Evolutionary conservation across 2,797 vertebrate species (phyloP).

Genomic region (Ceryle rudis): DNA sequence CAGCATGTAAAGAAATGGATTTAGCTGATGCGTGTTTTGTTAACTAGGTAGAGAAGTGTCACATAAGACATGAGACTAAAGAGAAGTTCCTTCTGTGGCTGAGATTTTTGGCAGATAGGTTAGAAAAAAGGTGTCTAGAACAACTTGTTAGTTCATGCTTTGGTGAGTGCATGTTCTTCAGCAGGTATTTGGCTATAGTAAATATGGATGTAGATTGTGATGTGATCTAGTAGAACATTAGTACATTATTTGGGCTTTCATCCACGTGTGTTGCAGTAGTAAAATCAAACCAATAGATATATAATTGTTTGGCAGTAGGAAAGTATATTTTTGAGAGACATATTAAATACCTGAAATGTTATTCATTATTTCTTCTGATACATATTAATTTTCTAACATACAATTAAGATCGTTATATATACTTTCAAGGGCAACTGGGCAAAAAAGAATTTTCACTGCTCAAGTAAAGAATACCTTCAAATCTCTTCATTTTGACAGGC

Average conservation of each 20-base stretch:
- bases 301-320: background rate
- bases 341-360: background rate
- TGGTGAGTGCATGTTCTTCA: background rate
- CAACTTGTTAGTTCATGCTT: background rate
- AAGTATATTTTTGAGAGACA: background rate
- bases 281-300: background rate
- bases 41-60: background rate
- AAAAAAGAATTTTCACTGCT: slow-evolving; percentile 18
- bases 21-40: background rate
- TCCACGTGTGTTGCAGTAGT: background rate
- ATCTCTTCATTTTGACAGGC: slow-evolving; percentile 60
- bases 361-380: background rate
- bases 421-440: background rate
- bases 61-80: background rate
- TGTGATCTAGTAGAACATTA: background rate
- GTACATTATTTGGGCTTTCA: background rate
- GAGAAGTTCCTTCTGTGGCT: background rate
- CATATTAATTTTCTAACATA: background rate
- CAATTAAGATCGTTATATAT: background rate
- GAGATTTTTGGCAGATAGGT: background rate
- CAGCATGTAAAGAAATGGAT: background rate
- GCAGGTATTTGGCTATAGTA: background rate
- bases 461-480: slow-evolving; percentile 11
- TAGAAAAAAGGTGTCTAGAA: background rate
- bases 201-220: background rate